Base-by-base conservation (phyloP, 1,140 invertebrate species). In the Sycophaga agraensis region DNA sequence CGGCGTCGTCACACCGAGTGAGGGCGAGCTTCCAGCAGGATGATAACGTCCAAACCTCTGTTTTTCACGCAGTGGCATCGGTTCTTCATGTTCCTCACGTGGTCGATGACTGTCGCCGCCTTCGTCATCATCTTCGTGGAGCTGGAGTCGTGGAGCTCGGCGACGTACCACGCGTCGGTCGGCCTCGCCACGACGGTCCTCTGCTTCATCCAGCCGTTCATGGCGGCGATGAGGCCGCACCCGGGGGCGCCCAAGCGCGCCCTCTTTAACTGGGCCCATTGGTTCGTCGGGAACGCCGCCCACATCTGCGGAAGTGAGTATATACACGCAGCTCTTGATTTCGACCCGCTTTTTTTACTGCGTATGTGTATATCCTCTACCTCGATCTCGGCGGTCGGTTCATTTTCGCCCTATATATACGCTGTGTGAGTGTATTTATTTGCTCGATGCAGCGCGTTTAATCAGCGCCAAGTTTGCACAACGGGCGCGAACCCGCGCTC, bases 251-350 rank as follows among this genome's bases (percentile, higher is more conserved):
- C 88, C 2, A 89, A 87, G 68, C 82, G 95, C 55, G 86, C 90
- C 0, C 81, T 96, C 54, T 97, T 98, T 82, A 99, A 99, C 78
- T 98, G 95, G 95, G 71, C 87, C 14, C 95, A 98, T 79, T 98
- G 94, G 93, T 82, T 92, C 40, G 85, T 93, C 65, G 96, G 96
- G 46, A 97, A 96, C 76, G 80, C 87, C n/a, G 94, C 94, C 2
- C 93, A 96, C 74, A 92, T 96, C 67, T 82, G 96, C 56, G 92
- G 87, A 72, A 92, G 94, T 96, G 84, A 86, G 88, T 85, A 59
- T 12, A 16, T n/a, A n/a, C n/a, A n/a, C n/a, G n/a, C n/a, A n/a
- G n/a, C n/a, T n/a, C n/a, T n/a, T 21, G 35, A 14, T 12, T n/a
- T 4, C 7, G 9, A 26, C 22, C 22, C 45, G 3, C 14, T 34